Conservation (phyloP, 2,113 vertebrate genomes). For the Cepphus grylle region DNA sequence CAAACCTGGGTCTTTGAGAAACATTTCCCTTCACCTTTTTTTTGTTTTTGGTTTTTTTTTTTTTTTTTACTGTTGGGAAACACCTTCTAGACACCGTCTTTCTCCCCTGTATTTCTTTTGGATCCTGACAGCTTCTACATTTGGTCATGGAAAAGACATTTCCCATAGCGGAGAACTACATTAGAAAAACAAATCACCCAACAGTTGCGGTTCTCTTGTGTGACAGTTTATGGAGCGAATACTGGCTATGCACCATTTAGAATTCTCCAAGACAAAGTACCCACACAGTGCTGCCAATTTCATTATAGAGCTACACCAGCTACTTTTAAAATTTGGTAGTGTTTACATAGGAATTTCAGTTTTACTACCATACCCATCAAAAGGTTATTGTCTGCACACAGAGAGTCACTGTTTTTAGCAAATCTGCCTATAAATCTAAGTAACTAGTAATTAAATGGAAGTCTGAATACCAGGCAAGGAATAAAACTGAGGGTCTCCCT, state of each 20-base stretch:
- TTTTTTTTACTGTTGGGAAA: not conserved
- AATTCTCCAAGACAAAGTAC: constrained; percentile 53
- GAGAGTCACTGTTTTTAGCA: constrained; percentile 61
- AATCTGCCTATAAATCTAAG: constrained; percentile 64
- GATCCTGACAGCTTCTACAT: constrained; percentile 46
- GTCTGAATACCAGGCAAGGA: constrained; percentile 64
- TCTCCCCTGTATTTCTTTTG: constrained; percentile 43
- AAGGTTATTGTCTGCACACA: constrained; percentile 64
- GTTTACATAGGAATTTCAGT: constrained; percentile 63
- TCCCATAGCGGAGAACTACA: constrained; percentile 35
- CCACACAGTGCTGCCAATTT: constrained; percentile 65
- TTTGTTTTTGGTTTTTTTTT: not conserved
- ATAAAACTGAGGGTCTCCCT: constrained; percentile 58
- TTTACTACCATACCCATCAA: constrained; percentile 60
- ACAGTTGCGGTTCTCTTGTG: constrained; percentile 53
- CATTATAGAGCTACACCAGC: constrained; percentile 46
- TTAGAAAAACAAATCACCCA: constrained; percentile 51
- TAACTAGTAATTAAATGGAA: constrained; percentile 64
- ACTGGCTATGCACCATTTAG: constrained; percentile 59
- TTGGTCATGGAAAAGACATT: constrained; percentile 59
- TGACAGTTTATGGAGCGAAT: constrained; percentile 64
- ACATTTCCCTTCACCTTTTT: not conserved
- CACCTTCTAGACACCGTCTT: constrained; percentile 11
- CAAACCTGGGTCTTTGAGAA: not conserved
- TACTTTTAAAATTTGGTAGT: constrained; percentile 61